Base-by-base conservation (phyloP, 2,888 invertebrate species). In the Myathropa florea region DNA sequence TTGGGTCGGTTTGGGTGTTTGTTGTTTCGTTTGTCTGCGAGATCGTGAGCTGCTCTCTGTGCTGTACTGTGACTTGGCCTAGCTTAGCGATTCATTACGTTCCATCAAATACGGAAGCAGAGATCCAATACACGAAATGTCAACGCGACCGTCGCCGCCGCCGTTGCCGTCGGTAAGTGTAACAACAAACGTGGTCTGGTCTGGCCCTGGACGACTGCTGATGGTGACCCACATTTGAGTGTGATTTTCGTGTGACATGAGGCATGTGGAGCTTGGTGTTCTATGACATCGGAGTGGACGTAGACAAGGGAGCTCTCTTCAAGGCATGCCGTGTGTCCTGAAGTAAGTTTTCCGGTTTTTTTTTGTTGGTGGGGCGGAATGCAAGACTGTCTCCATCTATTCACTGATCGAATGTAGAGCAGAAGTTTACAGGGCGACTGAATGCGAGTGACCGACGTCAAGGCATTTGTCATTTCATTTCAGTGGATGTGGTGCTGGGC, bases 71-170 rank as follows among this genome's bases (percentile, higher is more conserved):
- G 59, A 64, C 64, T 28, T 53, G 57, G 39, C 46, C 53, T 39
- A 57, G 39, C 46, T 71, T 46, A 71, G 68, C 76, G 68, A 85
- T 85, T 85, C 81, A 77, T 85, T 85, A 85, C 64, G 85, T 85
- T 85, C 72, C 85, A 85, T 85, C 85, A 85, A 85, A 82, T 85
- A 86, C 86, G 86, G 86, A 86, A 86, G 86, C 83, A 79, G 71
- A 46, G 46, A 86, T 86, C 82, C 71, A 75, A 83, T 76, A 83
- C 86, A 86, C 86, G 86, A 86, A 86, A 78, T 86, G 86, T 86
- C 70, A 86, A 79, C 86, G 86, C 70, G 65, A 70, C 78, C 46
- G 18, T 18, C 4, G 46, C n/a, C 18, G 46, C 46, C 46, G 68
- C 77, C 46, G 18, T 18, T 4, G 46, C 18, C 46, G 46, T n/a